These are phyloP conservation scores for Petroica traversi DNA, from an alignment of 2,113 vertebrate genomes.

Conservation along the genomic window DNA sequence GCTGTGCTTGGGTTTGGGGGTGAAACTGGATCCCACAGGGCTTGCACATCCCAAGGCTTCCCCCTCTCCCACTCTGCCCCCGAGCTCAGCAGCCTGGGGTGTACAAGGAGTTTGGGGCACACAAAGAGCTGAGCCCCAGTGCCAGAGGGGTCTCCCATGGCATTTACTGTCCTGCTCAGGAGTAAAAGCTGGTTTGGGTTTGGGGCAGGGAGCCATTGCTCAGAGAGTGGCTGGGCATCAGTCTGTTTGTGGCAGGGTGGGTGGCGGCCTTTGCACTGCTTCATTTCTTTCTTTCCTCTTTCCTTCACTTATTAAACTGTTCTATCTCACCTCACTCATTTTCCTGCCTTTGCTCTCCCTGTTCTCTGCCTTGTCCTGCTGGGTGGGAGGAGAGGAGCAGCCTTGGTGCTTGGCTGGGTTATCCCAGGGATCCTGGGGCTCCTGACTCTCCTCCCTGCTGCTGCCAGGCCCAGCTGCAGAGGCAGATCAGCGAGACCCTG, in stretches of 20 bases:
- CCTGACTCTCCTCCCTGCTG: not conserved
- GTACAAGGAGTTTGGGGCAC: not conserved
- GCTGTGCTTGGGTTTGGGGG: not conserved
- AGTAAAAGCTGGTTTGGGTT: not conserved
- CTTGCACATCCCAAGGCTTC: not conserved
- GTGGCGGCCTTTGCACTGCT: not conserved
- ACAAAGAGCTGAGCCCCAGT: not conserved
- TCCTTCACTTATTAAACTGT: not conserved
- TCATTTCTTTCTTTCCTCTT: not conserved
- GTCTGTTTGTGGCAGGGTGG: not conserved
- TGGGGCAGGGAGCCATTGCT: not conserved
- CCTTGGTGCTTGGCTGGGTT: not conserved
- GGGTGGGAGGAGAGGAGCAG: not conserved
- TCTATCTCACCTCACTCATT: accelerated
- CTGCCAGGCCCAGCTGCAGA: slow-evolving; percentile 80
- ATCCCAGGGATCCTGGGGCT: not conserved
- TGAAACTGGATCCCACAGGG: not conserved
- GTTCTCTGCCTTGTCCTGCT: accelerated
- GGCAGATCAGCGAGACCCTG: slow-evolving; percentile 79
- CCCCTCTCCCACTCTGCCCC: not conserved
- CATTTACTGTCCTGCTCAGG: not conserved
- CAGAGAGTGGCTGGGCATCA: not conserved
- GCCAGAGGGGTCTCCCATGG: not conserved
- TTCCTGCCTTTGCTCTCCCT: not conserved
- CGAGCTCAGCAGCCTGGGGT: too few species aligned